Conservation (phyloP, 1,140 invertebrate species). For the Dinoponera quadriceps region DNA sequence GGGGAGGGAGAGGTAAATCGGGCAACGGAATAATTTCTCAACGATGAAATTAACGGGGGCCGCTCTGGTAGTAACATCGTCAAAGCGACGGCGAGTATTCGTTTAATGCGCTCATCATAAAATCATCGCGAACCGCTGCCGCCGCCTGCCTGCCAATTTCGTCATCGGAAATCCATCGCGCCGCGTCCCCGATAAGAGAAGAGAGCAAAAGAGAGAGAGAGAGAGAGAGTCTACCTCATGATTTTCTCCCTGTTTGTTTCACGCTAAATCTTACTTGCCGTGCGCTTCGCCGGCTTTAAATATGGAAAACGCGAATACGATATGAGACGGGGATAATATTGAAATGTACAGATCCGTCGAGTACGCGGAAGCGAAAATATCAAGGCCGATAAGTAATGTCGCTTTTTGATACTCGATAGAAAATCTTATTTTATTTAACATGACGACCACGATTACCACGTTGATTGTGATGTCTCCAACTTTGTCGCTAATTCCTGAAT, state of each 20-base stretch:
- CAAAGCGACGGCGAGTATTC: conserved; percentile 16
- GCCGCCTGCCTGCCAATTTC: neutral
- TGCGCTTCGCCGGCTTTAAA: neutral
- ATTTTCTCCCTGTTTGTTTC: neutral
- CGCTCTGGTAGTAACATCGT: conserved; percentile 33
- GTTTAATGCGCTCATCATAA: too few relatives aligned
- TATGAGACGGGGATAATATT: neutral
- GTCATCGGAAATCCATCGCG: conserved; percentile 28
- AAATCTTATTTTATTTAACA: too few relatives aligned
- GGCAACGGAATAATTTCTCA: neutral
- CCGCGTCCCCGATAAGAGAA: neutral
- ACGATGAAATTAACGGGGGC: conserved; percentile 28
- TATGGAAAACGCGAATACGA: neutral
- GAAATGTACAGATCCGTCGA: neutral
- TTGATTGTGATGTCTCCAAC: too few relatives aligned
- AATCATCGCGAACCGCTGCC: too few relatives aligned
- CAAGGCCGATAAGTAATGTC: too few relatives aligned
- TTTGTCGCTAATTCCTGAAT: too few relatives aligned
- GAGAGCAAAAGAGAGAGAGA: too few relatives aligned
- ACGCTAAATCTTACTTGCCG: neutral
- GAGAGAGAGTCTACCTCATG: too few relatives aligned
- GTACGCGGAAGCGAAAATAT: neutral
- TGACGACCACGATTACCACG: too few relatives aligned
- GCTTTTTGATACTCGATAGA: too few relatives aligned
- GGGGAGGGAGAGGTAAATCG: neutral